Evolutionary conservation across 2,113 vertebrate species (phyloP).

Genomic region (Xenopus tropicalis): DNA sequence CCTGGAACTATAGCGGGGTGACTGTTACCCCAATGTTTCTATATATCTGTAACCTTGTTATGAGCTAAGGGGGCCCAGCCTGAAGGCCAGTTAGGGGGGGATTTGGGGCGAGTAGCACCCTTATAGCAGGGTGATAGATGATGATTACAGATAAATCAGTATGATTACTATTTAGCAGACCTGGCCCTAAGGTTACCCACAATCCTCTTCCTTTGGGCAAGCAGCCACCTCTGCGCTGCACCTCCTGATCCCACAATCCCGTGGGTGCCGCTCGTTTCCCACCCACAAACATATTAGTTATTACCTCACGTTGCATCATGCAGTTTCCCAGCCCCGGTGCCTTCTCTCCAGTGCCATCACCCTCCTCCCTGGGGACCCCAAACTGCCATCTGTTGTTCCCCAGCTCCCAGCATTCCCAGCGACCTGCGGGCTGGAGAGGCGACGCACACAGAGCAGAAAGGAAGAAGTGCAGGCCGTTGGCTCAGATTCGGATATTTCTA

Average conservation of each 20-base stretch:
- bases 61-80: too few relatives aligned
- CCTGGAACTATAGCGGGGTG: too few relatives aligned
- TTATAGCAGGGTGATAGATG: too few relatives aligned
- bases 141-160: too few relatives aligned
- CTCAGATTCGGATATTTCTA: neutral
- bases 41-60: too few relatives aligned
- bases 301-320: constrained; percentile 50
- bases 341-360: neutral
- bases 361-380: too few relatives aligned
- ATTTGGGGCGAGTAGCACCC: too few relatives aligned
- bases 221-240: neutral
- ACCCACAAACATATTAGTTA: constrained; percentile 37
- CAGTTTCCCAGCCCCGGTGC: neutral
- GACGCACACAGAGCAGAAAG: too few relatives aligned
- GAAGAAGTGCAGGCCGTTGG: neutral
- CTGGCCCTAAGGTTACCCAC: neutral
- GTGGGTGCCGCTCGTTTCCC: neutral
- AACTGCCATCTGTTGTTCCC: neutral
- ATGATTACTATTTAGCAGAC: too few relatives aligned
- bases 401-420: neutral
- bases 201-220: neutral
- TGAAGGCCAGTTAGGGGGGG: too few relatives aligned
- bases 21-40: too few relatives aligned
- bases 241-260: neutral
- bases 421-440: too few relatives aligned